Evolutionary conservation across 2,113 vertebrate genomes (phyloP).

Genomic region (Xiphorhynchus elegans): DNA sequence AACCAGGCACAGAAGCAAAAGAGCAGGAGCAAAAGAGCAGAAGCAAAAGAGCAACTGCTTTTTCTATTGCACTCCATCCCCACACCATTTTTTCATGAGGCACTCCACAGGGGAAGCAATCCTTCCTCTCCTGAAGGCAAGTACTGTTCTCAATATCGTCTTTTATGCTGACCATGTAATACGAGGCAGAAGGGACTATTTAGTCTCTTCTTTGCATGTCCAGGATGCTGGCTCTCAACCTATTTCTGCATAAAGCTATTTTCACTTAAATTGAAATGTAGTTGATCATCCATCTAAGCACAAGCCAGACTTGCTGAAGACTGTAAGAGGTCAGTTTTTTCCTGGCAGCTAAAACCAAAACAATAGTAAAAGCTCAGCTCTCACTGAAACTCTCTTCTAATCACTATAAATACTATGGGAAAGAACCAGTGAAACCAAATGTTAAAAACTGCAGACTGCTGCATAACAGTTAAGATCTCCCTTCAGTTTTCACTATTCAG

Average conservation of each 20-base stretch:
- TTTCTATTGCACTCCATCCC: background rate
- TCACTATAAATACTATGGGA: constrained; percentile 60
- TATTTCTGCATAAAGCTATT: constrained; percentile 18
- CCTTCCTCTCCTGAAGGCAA: background rate
- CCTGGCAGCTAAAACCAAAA: constrained; percentile 63
- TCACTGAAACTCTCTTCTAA: background rate
- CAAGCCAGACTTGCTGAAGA: constrained; percentile 35
- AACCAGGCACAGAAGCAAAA: background rate
- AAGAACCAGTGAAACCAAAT: background rate
- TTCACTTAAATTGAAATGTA: constrained; percentile 20
- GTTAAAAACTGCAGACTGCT: background rate
- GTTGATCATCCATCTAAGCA: constrained; percentile 38
- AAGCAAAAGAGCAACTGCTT: background rate
- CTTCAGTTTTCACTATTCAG: background rate
- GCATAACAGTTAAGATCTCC: background rate
- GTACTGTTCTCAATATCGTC: background rate
- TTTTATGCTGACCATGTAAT: background rate
- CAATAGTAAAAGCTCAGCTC: constrained; percentile 60
- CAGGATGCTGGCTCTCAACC: background rate
- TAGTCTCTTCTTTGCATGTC: background rate
- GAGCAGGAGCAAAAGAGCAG: background rate
- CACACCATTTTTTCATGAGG: background rate
- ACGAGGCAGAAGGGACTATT: background rate
- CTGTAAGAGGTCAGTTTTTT: constrained; percentile 50
- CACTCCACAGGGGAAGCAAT: background rate